Evolutionary conservation across 2,888 invertebrate genomes (phyloP).

Genomic region (Liopterus haemorrhoidalis): DNA sequence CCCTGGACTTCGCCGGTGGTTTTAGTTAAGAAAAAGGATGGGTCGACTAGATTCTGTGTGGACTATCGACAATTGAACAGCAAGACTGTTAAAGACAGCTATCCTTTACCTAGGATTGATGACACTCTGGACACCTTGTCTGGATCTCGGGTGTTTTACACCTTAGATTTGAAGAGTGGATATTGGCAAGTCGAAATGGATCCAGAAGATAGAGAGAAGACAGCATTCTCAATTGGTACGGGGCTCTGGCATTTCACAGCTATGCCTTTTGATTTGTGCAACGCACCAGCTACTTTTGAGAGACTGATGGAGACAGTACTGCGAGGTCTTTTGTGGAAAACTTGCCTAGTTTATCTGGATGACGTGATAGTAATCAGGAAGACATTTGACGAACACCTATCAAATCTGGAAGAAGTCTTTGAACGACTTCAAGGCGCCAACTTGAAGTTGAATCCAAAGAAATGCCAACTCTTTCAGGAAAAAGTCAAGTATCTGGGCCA

Average conservation of each 20-base stretch:
- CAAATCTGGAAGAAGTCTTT: constrained; percentile 2
- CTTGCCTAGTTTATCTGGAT: constrained; percentile 2
- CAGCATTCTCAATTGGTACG: constrained; percentile 23
- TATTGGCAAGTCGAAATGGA: constrained; percentile 19
- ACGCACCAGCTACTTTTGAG: constrained; percentile 26
- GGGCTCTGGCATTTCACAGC: constrained; percentile 28
- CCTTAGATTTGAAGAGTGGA: constrained; percentile 27
- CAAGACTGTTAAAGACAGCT: constrained; percentile 14
- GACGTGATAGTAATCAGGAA: neutral
- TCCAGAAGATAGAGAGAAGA: constrained; percentile 23
- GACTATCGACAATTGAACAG: constrained; percentile 20
- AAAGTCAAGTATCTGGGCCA: constrained; percentile 3
- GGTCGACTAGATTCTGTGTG: constrained; percentile 6
- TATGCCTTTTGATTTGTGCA: constrained; percentile 24
- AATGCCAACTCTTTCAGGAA: constrained; percentile 1
- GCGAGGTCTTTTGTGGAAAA: neutral
- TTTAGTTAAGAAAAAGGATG: constrained; percentile 5
- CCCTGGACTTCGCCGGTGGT: constrained; percentile 10
- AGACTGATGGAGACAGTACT: constrained; percentile 23
- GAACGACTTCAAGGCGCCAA: constrained; percentile 1
- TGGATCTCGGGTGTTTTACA: constrained; percentile 28
- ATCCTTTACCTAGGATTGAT: constrained; percentile 19
- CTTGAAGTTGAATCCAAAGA: neutral
- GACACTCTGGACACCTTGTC: constrained; percentile 26
- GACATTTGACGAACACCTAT: constrained; percentile 1